Base-by-base conservation (phyloP, 1,140 invertebrate species). In the Hyles vespertilio region DNA sequence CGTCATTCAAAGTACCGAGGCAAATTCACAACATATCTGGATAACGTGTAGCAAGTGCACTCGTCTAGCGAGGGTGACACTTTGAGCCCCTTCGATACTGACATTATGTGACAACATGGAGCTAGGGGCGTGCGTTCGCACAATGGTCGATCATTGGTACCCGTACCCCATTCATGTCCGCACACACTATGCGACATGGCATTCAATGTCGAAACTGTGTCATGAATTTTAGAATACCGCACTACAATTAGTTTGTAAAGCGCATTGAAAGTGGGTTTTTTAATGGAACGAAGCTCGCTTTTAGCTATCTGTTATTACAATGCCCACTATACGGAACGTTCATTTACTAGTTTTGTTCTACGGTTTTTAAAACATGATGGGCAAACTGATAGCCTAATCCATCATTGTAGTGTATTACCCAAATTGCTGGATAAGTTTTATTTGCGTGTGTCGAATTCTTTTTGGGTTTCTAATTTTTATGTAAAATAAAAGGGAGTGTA, bases 21-120 rank as follows among this genome's bases (percentile, higher is more conserved):
- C 69, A 76, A 84, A 86, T 83, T 83, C 75, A 67, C 75, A 76
- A 72, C 79, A 81, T 81, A 81, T 84, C 76, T 79, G 79, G 75
- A 78, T 84, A 79, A 79, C 79, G 67, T 75, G 81, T 82, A 72
- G 81, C 83, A 84, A 88, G 83, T 83, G 82, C 81, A 84, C 80
- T 85, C 74, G 74, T 80, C 72, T 75, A 76, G 71, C 72, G 68
- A 76, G 81, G 83, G 80, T 79, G 83, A 86, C 81, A 82, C 75
- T 78, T 81, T 85, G 74, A 85, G 79, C 82, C 84, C 82, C 72
- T 73, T 72, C 78, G 74, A 85, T 85, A 80, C 74, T 82, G 81
- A 81, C 78, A 84, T 86, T 84, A 84, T 83, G 81, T 84, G 85
- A 88, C 81, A 84, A 81, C 72, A 79, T 52, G 69, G 55, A 50